These are phyloP conservation scores for Semaprochilodus insignis DNA, from an alignment of 2,797 vertebrate species.

Conservation along the genomic window DNA sequence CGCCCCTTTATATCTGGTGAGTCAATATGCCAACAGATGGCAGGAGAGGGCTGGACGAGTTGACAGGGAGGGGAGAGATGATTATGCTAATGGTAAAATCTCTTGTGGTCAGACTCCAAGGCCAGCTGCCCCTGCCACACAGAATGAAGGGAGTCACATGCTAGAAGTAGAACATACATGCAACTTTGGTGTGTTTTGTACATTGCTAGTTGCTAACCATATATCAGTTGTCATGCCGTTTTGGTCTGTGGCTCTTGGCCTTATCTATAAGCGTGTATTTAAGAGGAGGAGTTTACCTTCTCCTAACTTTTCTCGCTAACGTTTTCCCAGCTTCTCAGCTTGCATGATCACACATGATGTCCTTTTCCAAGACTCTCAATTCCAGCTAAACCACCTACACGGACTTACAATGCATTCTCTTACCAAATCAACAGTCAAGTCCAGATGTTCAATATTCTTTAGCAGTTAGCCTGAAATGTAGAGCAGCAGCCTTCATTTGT, in stretches of 20 bases:
- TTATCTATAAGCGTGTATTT: neutral
- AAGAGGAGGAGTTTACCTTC: neutral
- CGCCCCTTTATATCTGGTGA: neutral
- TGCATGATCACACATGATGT: slow-evolving; percentile 20
- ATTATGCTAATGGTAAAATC: slow-evolving; percentile 61
- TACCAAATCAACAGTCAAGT: neutral
- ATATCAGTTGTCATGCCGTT: neutral
- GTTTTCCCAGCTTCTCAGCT: neutral
- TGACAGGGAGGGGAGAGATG: slow-evolving; percentile 27
- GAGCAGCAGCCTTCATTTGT: slow-evolving; percentile 12
- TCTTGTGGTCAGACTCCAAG: slow-evolving; percentile 37
- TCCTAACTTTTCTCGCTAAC: no score
- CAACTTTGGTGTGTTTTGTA: no score
- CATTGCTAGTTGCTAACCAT: neutral
- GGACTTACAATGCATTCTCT: neutral
- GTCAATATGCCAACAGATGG: slow-evolving; percentile 62
- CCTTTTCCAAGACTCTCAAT: slow-evolving; percentile 8
- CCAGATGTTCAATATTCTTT: neutral
- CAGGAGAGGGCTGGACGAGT: slow-evolving; percentile 25
- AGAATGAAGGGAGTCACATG: neutral
- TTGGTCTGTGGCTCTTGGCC: no score
- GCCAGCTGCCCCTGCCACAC: slow-evolving; percentile 49
- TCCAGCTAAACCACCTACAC: neutral
- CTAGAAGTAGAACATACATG: neutral
- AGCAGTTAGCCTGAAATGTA: neutral